Base-by-base conservation (phyloP, 2,888 invertebrate species). In the Chrysolina haemoptera region DNA sequence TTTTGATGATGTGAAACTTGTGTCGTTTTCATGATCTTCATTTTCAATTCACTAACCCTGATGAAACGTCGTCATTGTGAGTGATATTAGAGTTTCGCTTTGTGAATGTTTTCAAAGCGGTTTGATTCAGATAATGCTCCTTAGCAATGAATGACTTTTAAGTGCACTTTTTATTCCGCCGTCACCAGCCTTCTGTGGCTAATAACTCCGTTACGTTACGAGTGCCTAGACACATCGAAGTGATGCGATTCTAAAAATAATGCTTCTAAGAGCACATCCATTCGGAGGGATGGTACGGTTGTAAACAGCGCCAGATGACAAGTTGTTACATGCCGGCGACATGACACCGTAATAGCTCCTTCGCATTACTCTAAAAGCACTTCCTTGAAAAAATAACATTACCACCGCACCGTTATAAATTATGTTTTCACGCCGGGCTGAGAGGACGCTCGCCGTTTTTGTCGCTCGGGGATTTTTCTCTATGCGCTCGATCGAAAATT, bases 281-380 rank as follows among this genome's bases (percentile, higher is more conserved):
- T 64, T 27, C 70, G 68, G 80, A 76, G 79, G 79, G 79, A 76
- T 76, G 81, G 82, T 81, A 76, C 75, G 81, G 82, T 81, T 82
- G 84, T 84, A 83, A 84, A 83, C 81, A 82, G 81, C 79, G 77
- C 76, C 81, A 82, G 82, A 84, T 85, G 84, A 85, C 84, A 85
- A 84, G 85, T 84, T 81, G 84, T 82, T 83, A 84, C 85, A 84
- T 79, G 82, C 78, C 82, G 83, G 79, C 83, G 82, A 85, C 84
- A 84, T 85, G 85, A 85, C 85, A 85, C 83, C 82, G 81, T 85
- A 85, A 85, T 85, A 83, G 85, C 84, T 78, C 78, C 81, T 80
- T 79, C 79, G 82, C 85, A 85, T 85, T 83, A 82, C 80, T 68
- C 79, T 82, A 81, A 83, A 82, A 83, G 82, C 82, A 78, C 81